A percentile compares a stretch with the other conserved stretches of the same genome.
These are phyloP conservation scores for Spea hammondii DNA, from an alignment of 2,797 vertebrate genomes.

Conservation along the genomic window DNA sequence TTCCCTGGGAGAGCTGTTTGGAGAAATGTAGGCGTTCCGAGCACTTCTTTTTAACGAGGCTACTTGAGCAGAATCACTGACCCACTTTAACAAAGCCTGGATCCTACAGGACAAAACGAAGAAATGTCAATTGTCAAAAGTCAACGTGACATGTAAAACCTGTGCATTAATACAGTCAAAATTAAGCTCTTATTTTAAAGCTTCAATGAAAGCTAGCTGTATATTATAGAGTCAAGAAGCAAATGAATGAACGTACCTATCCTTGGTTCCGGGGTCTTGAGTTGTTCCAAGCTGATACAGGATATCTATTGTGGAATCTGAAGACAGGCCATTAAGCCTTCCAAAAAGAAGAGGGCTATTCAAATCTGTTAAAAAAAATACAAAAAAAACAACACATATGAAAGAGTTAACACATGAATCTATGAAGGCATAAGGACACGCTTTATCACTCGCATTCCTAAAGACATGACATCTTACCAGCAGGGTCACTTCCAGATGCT, in stretches of 20 bases:
- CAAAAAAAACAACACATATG: no score
- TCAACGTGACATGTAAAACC: not conserved
- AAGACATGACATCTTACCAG: conserved; percentile 72
- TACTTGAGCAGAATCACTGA: conserved; percentile 90
- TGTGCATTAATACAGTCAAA: not conserved
- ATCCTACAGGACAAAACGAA: conserved; percentile 75
- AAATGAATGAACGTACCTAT: conserved; percentile 73
- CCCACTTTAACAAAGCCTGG: conserved; percentile 96
- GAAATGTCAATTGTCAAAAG: not conserved
- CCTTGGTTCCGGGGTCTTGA: conserved; percentile 94
- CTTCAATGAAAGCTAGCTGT: not conserved
- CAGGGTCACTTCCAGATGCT: conserved; percentile 91
- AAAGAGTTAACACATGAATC: no score
- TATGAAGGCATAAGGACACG: not conserved
- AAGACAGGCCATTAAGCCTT: conserved; percentile 93
- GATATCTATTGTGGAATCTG: conserved; percentile 98
- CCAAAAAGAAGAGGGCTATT: conserved; percentile 98
- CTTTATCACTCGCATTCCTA: no score
- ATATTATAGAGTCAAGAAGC: not conserved
- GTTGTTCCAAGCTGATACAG: conserved; percentile 97
- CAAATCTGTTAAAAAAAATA: conserved; percentile 75
- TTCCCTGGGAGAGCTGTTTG: conserved; percentile 76
- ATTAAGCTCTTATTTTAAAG: not conserved
- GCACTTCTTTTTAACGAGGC: conserved; percentile 85
- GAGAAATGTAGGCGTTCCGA: conserved; percentile 73